Conservation (phyloP, 2,113 vertebrate genomes). For the Labeo rohita region DNA sequence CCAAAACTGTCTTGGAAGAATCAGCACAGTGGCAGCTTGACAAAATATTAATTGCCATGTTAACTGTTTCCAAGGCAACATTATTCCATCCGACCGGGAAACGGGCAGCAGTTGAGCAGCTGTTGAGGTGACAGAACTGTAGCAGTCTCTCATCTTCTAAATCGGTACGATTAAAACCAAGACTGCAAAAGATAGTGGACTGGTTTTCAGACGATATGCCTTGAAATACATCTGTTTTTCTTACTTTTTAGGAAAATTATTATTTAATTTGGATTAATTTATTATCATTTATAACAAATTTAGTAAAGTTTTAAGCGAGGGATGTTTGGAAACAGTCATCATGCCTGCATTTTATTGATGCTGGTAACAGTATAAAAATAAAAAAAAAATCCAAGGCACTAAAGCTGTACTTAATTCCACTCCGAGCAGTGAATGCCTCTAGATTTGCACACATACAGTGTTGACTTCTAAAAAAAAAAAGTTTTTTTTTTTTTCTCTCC, state of each 20-base stretch:
- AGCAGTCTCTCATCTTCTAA: slow-evolving; percentile 1
- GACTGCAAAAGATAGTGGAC: background rate
- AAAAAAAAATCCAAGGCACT: too few species aligned
- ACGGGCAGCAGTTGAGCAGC: slow-evolving; percentile 18
- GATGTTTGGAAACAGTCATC: background rate
- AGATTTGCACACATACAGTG: background rate
- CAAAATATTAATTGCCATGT: slow-evolving; percentile 28
- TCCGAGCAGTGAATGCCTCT: background rate
- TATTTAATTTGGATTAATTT: too few species aligned
- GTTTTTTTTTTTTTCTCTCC: too few species aligned
- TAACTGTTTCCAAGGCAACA: slow-evolving; percentile 44
- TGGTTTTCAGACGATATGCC: background rate
- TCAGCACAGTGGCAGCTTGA: slow-evolving; percentile 10
- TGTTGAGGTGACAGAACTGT: background rate
- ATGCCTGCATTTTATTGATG: background rate
- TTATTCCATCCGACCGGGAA: slow-evolving; percentile 6
- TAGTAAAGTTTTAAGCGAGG: background rate
- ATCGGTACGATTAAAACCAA: background rate
- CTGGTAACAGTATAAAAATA: too few species aligned
- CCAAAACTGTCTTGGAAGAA: slow-evolving; percentile 1
- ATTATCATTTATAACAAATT: too few species aligned
- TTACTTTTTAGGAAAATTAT: too few species aligned
- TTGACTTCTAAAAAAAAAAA: too few species aligned
- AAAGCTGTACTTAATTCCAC: background rate
- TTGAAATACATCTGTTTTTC: background rate